Evolutionary conservation across 1,140 invertebrate genomes (phyloP), one percentile per base, ranked within the genome.

Genomic region (Drosophila truncata): DNA sequence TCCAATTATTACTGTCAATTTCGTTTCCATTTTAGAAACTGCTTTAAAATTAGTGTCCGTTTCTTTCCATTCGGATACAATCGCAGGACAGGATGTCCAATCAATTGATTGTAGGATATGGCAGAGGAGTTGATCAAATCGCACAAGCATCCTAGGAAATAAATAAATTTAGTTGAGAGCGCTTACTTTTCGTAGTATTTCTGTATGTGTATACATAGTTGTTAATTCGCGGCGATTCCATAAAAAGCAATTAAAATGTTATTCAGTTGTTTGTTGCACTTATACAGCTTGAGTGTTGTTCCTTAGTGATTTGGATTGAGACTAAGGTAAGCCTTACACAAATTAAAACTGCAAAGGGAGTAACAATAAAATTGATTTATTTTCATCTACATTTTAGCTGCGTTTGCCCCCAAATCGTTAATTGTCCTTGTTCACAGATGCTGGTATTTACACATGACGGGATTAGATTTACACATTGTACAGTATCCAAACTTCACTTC

Each of bases 241-340:
- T 77, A 59, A 50, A 35, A 66, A 59, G 72, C 61, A 58, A 77
- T 66, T 77, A 77, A 76, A 77, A 46, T 59, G 73, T 77, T 77
- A 66, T 76, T 76, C 61, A 77, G 73, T 75, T 77, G 57, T 76
- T 76, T 64, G 73, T 75, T 76, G 59, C 73, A 39, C 73, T 18
- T 14, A 31, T 14, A 57, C 13, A 20, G 8, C 13, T 57, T 31
- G 9, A 8, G 5, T 9, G 25, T 20, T 20, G 23, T 69, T 35
- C n/a, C 18, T 47, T 50, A 13, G 11, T 20, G n/a, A 27, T 42
- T 52, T 18, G 20, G 13, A 4, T 3, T 14, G 35, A 27, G 16
- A 18, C 4, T 20, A 27, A 50, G 16, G 25, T 27, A 27, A 31
- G 16, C 0, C 4, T 4, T 14, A n/a, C 42, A n/a, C 8, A n/a